A percentile compares a stretch with the other conserved stretches of the same genome.
phyloP scores from a whole-genome alignment of 2,888 invertebrate genomes.

The Meta bourneti region DNA sequence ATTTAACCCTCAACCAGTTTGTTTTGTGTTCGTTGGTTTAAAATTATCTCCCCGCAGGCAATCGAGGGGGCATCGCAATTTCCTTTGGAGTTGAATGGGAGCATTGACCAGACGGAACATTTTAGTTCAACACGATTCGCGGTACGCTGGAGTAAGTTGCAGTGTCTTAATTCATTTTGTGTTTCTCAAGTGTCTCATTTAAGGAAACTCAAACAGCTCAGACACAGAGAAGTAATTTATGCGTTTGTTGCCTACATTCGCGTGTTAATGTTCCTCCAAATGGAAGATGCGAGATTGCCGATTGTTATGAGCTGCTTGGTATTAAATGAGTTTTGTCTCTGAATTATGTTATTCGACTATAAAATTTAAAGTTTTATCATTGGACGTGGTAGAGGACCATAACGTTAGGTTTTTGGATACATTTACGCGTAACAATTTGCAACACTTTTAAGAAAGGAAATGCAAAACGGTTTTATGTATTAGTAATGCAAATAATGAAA shows the following conservation, averaged over 20 bases:
- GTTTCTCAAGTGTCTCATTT: background rate
- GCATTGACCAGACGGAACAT: slow-evolving; percentile 17
- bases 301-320: background rate
- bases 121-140: background rate
- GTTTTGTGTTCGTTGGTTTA: slow-evolving; percentile 10
- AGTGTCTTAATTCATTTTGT: background rate
- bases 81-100: slow-evolving; percentile 5
- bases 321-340: background rate
- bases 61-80: background rate
- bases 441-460: too few relatives aligned
- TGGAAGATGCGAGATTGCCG: background rate
- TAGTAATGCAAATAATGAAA: too few relatives aligned
- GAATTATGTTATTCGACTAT: background rate
- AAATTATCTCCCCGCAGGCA: slow-evolving; percentile 13
- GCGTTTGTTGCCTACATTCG: background rate
- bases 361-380: too few relatives aligned
- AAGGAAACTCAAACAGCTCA: background rate
- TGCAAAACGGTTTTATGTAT: too few relatives aligned
- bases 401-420: background rate
- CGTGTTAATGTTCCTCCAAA: background rate
- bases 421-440: too few relatives aligned
- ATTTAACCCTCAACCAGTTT: background rate
- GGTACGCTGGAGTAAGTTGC: background rate
- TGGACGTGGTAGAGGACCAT: background rate
- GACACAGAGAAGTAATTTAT: background rate